Base-by-base conservation (phyloP, 2,113 vertebrate genomes). In the Blennius ocellaris region DNA sequence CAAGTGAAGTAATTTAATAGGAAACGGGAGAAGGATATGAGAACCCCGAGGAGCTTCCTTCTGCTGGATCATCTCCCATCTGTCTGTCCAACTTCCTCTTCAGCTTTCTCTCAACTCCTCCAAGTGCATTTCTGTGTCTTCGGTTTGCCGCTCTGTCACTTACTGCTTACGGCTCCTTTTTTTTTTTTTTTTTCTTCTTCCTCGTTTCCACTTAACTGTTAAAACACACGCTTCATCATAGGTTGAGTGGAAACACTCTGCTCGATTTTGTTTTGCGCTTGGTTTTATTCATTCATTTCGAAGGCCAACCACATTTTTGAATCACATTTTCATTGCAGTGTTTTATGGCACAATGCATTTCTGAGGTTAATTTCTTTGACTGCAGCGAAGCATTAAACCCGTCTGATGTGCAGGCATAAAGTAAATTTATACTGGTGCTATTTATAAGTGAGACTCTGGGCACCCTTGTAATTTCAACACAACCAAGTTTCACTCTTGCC, bases 51-150 rank as follows among this genome's bases (percentile, higher is more conserved):
- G 77, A 74, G 52, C 15, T 36, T 84, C 54, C 67, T 71, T 84
- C 81, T 36, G 17, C 62, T 45, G 68, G 73, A 83, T 78, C 77
- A 48, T 51, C 56, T 73, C 55, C 68, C 78, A 78, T 74, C 60
- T 45, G 84, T 83, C 82, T 76, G 51, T 65, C 43, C 16, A 17
- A 64, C 81, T 82, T 87, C 84, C 81, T 79, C 64, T 30, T 57
- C 54, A 30, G 14, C 55, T 71, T 63, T 47, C 56, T 55, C 57
- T 62, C 41, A 15, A 59, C 39, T 30, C 16, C 50, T 63, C 21
- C 8, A 1, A 59, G 43, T 64, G 48, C 11, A n/a, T 56, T 61
- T 58, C 38, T 41, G 72, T 66, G 9, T 81, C 11, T 76, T 17
- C 50, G 15, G 36, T 63, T 54, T 38, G 39, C 16, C 39, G 3